phyloP scores from a whole-genome alignment of 2,888 invertebrate genomes.

The Amphimallon solstitiale region DNA sequence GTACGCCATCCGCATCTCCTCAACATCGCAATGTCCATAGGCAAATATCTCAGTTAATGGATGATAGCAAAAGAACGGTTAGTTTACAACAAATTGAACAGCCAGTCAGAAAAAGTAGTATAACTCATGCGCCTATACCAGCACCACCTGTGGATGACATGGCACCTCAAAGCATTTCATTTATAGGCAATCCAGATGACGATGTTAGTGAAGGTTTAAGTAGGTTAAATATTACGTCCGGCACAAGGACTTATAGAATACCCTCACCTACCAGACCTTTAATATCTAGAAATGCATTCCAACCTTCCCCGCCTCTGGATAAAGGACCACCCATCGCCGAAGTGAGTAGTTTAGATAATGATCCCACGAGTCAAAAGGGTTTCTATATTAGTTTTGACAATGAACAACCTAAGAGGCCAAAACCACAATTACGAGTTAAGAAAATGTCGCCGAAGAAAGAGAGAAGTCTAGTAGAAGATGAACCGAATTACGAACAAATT shows the following conservation, averaged over 20 bases:
- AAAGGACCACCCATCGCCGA: slow-evolving; percentile 53
- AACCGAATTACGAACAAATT: slow-evolving; percentile 36
- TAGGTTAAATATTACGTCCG: slow-evolving; percentile 85
- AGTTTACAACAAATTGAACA: slow-evolving; percentile 66
- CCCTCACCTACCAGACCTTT: slow-evolving; percentile 86
- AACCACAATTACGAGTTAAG: slow-evolving; percentile 84
- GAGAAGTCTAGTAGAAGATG: slow-evolving; percentile 52
- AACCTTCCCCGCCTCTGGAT: slow-evolving; percentile 59
- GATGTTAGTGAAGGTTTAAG: slow-evolving; percentile 63
- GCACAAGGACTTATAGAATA: slow-evolving; percentile 88
- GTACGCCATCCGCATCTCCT: slow-evolving; percentile 71
- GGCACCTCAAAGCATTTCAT: slow-evolving; percentile 94
- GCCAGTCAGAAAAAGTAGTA: slow-evolving; percentile 57
- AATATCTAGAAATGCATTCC: slow-evolving; percentile 77
- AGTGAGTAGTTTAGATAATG: slow-evolving; percentile 64
- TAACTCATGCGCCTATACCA: slow-evolving; percentile 70
- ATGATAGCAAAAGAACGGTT: slow-evolving; percentile 60
- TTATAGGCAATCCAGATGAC: slow-evolving; percentile 79
- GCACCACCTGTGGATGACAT: slow-evolving; percentile 83
- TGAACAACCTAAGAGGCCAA: slow-evolving; percentile 87
- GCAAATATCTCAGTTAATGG: slow-evolving; percentile 66
- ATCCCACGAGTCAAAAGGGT: slow-evolving; percentile 74
- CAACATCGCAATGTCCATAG: slow-evolving; percentile 71
- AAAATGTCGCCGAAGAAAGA: slow-evolving; percentile 81
- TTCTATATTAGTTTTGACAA: slow-evolving; percentile 96